These are phyloP conservation scores for Sepiola atlantica DNA, from an alignment of 2,888 invertebrate genomes.

Conservation along the genomic window DNA sequence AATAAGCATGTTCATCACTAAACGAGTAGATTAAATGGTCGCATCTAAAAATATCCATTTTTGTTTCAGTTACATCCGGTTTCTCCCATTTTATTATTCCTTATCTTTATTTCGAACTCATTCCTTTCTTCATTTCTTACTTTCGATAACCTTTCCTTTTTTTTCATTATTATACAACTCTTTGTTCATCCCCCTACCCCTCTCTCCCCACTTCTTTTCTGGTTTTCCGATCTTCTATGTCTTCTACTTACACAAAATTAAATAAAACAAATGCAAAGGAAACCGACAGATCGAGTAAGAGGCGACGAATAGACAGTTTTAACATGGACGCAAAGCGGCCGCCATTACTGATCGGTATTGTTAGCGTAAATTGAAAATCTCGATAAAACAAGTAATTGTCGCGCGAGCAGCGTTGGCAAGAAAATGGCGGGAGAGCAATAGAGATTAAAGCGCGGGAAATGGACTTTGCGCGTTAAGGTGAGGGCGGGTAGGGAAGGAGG, in stretches of 20 bases:
- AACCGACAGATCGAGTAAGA: background rate
- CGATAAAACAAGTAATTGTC: background rate
- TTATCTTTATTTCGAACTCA: no score
- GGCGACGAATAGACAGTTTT: background rate
- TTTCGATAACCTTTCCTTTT: no score
- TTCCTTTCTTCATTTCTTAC: no score
- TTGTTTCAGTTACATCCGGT: no score
- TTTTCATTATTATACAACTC: no score
- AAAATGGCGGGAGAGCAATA: conserved; percentile 2
- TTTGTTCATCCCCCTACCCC: no score
- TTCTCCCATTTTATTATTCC: no score
- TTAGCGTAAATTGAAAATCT: conserved; percentile 32
- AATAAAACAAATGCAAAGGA: background rate
- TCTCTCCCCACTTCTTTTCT: background rate
- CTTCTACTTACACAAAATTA: background rate
- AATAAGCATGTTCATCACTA: no score
- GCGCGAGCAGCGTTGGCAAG: background rate
- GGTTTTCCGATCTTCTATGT: background rate
- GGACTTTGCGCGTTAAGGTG: background rate
- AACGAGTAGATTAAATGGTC: no score
- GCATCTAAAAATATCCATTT: no score
- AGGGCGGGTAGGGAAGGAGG: no score
- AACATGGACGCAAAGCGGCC: background rate
- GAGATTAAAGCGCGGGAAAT: conserved; percentile 32
- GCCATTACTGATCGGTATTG: background rate